These are phyloP conservation scores for Casuarius casuarius DNA, from an alignment of 2,113 vertebrate species.

Conservation along the genomic window DNA sequence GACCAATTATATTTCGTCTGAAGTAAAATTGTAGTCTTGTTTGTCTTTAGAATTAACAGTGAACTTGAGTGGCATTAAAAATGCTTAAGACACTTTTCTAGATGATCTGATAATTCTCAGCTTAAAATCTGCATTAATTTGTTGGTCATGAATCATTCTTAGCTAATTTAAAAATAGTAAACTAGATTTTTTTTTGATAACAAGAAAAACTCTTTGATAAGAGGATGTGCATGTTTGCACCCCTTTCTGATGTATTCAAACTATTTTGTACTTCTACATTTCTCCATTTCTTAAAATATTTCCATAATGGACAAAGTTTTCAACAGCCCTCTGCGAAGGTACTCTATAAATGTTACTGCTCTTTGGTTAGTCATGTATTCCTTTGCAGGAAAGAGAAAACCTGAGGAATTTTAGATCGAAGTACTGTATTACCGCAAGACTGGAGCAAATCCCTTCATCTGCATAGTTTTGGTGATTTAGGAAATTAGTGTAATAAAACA, in stretches of 20 bases:
- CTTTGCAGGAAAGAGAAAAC: neutral
- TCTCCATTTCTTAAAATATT: neutral
- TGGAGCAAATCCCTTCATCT: neutral
- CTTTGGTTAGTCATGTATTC: neutral
- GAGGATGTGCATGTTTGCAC: neutral
- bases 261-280: neutral
- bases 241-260: neutral
- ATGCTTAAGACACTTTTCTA: neutral
- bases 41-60: neutral
- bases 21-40: neutral
- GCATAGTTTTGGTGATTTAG: neutral
- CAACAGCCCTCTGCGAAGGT: neutral
- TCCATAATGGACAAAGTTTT: neutral
- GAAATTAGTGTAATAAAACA: neutral
- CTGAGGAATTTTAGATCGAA: neutral
- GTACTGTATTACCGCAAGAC: neutral
- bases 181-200: neutral
- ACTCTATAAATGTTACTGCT: neutral
- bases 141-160: neutral
- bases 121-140: neutral
- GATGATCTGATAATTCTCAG: neutral
- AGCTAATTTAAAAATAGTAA: neutral
- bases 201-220: neutral
- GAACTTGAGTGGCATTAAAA: neutral
- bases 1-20: neutral